Conservation (phyloP, 2,797 vertebrate genomes). For the Coluber constrictor region DNA sequence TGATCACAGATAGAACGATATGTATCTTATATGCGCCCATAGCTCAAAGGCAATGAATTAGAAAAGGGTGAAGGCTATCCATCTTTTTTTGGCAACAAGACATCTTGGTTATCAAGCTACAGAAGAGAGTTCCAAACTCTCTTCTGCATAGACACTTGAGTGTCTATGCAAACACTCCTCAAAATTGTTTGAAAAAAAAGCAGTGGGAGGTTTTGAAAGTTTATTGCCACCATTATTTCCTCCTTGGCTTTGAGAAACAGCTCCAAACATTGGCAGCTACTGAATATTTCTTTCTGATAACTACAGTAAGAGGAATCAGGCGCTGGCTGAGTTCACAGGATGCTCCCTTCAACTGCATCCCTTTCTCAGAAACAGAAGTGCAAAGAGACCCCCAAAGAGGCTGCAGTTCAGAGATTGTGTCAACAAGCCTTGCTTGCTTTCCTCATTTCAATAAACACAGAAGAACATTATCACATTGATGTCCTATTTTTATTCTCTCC, state of each 20-base stretch:
- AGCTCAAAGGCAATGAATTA: not conserved
- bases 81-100: not conserved
- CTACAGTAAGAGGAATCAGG: not conserved
- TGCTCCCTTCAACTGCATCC: not conserved
- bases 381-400: not conserved
- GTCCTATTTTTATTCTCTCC: slow-evolving; percentile 6
- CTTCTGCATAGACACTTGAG: too few species aligned
- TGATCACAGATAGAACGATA: not conserved
- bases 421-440: slow-evolving; percentile 5
- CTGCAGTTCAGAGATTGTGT: not conserved
- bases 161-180: not conserved
- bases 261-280: not conserved
- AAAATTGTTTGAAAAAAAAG: not conserved
- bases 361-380: not conserved
- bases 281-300: not conserved
- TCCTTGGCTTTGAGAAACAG: not conserved
- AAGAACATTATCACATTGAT: slow-evolving; percentile 4
- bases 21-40: too few species aligned
- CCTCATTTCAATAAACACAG: slow-evolving; percentile 9
- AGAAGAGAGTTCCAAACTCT: not conserved
- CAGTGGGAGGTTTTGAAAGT: not conserved
- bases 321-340: not conserved
- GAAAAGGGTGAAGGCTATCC: not conserved
- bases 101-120: not conserved
- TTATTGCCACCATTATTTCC: not conserved